Percentiles rank a stretch among this genome's conserved stretches.
Evolutionary conservation across 2,113 vertebrate species (phyloP).

Genomic region (Hemichromis elongatus): DNA sequence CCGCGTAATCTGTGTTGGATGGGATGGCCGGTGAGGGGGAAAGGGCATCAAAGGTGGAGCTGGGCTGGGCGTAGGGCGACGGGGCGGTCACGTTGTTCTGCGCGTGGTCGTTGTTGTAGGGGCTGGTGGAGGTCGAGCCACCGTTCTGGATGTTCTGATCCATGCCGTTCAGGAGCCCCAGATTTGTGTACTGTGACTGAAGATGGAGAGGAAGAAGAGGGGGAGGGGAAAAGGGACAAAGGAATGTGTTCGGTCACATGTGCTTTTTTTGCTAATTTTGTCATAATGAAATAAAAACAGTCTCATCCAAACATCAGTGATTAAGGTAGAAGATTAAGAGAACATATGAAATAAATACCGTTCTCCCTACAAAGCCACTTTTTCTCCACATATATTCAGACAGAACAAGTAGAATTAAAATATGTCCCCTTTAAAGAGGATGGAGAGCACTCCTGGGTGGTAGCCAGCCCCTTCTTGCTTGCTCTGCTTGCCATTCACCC

Average conservation of each 20-base stretch:
- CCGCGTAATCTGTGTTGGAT: constrained; percentile 97
- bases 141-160: constrained; percentile 97
- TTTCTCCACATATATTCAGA: neutral
- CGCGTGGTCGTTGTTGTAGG: constrained; percentile 92
- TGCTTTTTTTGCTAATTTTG: neutral
- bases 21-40: constrained; percentile 97
- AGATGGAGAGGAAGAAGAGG: neutral
- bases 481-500: constrained; percentile 46
- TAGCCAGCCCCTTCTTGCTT: constrained; percentile 49
- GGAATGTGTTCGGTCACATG: neutral
- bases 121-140: constrained; percentile 95
- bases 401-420: constrained; percentile 41
- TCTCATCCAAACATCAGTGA: neutral
- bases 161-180: constrained; percentile 98
- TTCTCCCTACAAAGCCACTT: neutral
- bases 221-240: neutral
- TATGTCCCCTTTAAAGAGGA: constrained; percentile 55
- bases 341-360: neutral
- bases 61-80: constrained; percentile 95
- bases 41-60: constrained; percentile 94
- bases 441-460: constrained; percentile 40
- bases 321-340: neutral
- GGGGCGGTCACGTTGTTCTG: constrained; percentile 94
- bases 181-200: constrained; percentile 96
- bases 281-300: neutral